phyloP scores from a whole-genome alignment of 2,797 vertebrate species.

The Poecilia velifera region DNA sequence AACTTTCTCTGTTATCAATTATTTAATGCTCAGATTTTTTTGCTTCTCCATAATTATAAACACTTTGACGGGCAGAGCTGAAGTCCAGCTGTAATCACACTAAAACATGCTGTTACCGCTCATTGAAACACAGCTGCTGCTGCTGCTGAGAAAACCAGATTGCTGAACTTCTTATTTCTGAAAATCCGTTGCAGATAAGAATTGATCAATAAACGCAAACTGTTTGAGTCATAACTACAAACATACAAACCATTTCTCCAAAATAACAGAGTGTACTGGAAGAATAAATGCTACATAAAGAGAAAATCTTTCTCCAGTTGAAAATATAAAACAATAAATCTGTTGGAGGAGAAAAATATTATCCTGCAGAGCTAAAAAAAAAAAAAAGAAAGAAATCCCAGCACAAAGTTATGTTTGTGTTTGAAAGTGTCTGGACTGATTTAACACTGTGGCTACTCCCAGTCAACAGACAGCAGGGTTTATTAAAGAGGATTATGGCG shows the following conservation, averaged over 20 bases:
- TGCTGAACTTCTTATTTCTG: slow-evolving; percentile 60
- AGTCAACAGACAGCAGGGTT: slow-evolving; percentile 54
- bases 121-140: slow-evolving; percentile 29
- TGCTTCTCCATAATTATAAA: slow-evolving; percentile 8
- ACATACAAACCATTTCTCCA: slow-evolving; percentile 53
- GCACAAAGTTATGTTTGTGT: not conserved
- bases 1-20: slow-evolving; percentile 13
- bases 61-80: not conserved
- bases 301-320: not conserved
- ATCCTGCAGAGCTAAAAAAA: not conserved
- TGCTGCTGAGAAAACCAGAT: slow-evolving; percentile 39
- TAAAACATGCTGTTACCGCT: slow-evolving; percentile 37
- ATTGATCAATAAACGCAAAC: slow-evolving; percentile 69
- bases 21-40: slow-evolving; percentile 15
- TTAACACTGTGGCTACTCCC: slow-evolving; percentile 39
- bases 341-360: not conserved
- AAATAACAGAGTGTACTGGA: slow-evolving; percentile 60
- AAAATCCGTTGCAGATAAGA: slow-evolving; percentile 64
- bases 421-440: slow-evolving; percentile 32
- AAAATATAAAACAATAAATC: slow-evolving; percentile 4
- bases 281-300: slow-evolving; percentile 22
- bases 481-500: slow-evolving; percentile 58
- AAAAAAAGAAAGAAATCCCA: not conserved
- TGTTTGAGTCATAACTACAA: slow-evolving; percentile 67
- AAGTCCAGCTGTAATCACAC: slow-evolving; percentile 36